Conservation (phyloP, 2,888 invertebrate genomes). For the Troides helena region DNA sequence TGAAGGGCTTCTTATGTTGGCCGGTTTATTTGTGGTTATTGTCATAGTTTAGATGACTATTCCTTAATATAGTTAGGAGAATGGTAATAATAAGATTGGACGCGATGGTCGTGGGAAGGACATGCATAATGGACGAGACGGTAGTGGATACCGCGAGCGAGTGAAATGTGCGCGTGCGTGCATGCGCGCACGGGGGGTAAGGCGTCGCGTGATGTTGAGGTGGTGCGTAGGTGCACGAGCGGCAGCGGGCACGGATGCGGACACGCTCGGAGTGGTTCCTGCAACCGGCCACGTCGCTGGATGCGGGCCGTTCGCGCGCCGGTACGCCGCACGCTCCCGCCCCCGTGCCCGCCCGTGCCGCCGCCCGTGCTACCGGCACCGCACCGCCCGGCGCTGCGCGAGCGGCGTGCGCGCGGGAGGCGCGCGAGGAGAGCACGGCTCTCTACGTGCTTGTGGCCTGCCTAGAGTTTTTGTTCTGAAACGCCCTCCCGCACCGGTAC, state of each 20-base stretch:
- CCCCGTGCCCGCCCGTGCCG: slow-evolving; percentile 35
- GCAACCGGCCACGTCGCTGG: slow-evolving; percentile 82
- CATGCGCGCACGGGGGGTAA: slow-evolving; percentile 29
- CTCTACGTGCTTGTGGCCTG: slow-evolving; percentile 79
- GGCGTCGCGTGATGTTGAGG: slow-evolving; percentile 40
- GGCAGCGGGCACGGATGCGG: slow-evolving; percentile 97
- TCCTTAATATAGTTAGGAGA: neutral
- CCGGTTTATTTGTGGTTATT: neutral
- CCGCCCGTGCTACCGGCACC: slow-evolving; percentile 34
- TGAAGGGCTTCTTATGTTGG: neutral
- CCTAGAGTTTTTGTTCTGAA: slow-evolving; percentile 79
- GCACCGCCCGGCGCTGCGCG: slow-evolving; percentile 37
- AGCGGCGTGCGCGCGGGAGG: slow-evolving; percentile 45
- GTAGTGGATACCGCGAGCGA: too few relatives aligned
- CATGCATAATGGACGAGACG: too few relatives aligned
- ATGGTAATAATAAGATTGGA: neutral
- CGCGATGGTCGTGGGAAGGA: neutral
- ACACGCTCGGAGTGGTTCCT: slow-evolving; percentile 99
- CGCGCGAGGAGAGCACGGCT: slow-evolving; percentile 66
- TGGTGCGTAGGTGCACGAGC: slow-evolving; percentile 91
- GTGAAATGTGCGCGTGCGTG: slow-evolving; percentile 14
- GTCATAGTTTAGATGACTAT: neutral
- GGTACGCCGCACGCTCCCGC: slow-evolving; percentile 50
- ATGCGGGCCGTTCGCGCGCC: slow-evolving; percentile 67
- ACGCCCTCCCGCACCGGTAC: slow-evolving; percentile 66